A percentile compares a stretch with the other conserved stretches of the same genome.
Conservation (phyloP, 1,140 invertebrate genomes). For the Drosophila bocqueti region DNA sequence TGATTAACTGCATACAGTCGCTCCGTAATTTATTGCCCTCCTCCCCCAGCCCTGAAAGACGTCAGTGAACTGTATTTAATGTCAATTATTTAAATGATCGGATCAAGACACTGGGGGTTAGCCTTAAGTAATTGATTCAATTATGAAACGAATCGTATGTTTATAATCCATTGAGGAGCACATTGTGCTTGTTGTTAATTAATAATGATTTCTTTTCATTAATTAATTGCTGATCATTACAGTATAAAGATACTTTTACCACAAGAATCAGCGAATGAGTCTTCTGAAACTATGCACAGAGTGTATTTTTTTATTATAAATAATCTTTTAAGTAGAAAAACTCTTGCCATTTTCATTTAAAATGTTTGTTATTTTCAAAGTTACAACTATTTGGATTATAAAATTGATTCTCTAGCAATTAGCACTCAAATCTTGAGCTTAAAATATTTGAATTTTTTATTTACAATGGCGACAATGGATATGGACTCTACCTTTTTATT, state of each 20-base stretch:
- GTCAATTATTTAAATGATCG: conserved; percentile 34
- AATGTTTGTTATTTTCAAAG: no score
- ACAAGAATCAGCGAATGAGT: no score
- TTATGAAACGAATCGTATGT: conserved; percentile 14
- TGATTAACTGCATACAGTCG: conserved; percentile 1
- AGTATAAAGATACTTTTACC: no score
- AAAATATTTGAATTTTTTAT: background rate
- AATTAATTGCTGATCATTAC: background rate
- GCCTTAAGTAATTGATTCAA: conserved; percentile 20
- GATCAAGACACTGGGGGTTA: conserved; percentile 10
- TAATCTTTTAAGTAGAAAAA: no score
- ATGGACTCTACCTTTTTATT: background rate
- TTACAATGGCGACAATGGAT: background rate
- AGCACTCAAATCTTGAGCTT: background rate
- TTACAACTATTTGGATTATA: no score
- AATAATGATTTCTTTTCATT: background rate
- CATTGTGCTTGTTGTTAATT: background rate
- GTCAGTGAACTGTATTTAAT: conserved; percentile 18
- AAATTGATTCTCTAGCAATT: background rate
- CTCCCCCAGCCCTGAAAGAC: conserved; percentile 13
- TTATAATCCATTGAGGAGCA: conserved; percentile 1
- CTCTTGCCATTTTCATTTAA: no score
- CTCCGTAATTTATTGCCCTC: background rate
- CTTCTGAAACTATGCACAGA: no score
- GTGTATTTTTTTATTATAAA: no score